Evolutionary conservation across 2,888 invertebrate genomes (phyloP).

Genomic region (Drosophila trichaetosa): DNA sequence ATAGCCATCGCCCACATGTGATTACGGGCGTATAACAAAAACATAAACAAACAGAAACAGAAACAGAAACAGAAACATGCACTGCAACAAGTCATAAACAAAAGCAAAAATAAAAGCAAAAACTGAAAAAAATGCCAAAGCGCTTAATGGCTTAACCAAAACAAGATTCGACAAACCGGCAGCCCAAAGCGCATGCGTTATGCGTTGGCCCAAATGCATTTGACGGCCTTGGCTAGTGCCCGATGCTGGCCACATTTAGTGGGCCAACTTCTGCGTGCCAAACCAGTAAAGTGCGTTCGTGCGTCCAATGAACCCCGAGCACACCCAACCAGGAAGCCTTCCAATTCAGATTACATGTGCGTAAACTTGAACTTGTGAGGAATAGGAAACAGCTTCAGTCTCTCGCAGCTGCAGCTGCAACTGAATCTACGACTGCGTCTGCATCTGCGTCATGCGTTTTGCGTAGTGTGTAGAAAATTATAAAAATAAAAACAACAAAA

Average conservation of each 20-base stretch:
- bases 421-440: constrained; percentile 35
- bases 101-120: not conserved
- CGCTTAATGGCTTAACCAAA: constrained; percentile 43
- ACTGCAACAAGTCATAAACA: constrained; percentile 7
- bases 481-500: constrained; percentile 38
- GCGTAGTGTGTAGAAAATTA: constrained; percentile 48
- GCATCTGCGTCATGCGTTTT: constrained; percentile 68
- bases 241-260: constrained; percentile 41
- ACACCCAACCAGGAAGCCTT: constrained; percentile 58
- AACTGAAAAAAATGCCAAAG: constrained; percentile 8
- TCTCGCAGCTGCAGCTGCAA: constrained; percentile 6
- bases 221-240: constrained; percentile 48
- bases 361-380: constrained; percentile 70
- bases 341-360: constrained; percentile 46
- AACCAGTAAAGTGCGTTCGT: constrained; percentile 65
- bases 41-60: constrained; percentile 34
- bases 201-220: constrained; percentile 55
- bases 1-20: constrained; percentile 54
- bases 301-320: constrained; percentile 54
- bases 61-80: constrained; percentile 11
- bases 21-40: constrained; percentile 32
- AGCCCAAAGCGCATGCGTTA: constrained; percentile 34
- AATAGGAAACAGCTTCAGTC: constrained; percentile 36
- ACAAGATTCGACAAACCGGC: constrained; percentile 51
- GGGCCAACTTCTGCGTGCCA: constrained; percentile 60